Evolutionary conservation across 2,888 invertebrate species (phyloP).

Genomic region (Tillus elongatus): DNA sequence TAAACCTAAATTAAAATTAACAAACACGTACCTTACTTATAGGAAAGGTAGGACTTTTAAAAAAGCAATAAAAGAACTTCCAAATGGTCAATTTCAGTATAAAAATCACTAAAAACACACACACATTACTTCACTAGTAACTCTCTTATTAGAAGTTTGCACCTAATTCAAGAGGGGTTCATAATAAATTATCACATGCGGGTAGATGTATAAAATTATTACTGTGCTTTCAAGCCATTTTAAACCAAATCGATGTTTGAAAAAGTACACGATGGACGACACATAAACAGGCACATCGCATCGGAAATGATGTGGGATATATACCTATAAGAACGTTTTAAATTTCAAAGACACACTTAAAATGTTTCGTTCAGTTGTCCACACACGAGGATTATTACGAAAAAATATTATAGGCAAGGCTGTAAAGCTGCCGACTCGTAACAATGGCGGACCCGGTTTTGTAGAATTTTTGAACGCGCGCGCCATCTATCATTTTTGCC

Average conservation of each 20-base stretch:
- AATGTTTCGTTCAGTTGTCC: slow-evolving; percentile 11
- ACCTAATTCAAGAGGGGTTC: no score
- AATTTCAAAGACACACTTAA: slow-evolving; percentile 29
- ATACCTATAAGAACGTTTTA: slow-evolving; percentile 10
- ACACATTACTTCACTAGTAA: no score
- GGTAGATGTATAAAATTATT: no score
- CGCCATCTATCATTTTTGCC: slow-evolving; percentile 39
- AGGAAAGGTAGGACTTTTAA: no score
- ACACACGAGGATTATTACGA: slow-evolving; percentile 29
- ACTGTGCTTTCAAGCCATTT: slow-evolving; percentile 32
- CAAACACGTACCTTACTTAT: no score
- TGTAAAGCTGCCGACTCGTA: slow-evolving; percentile 39
- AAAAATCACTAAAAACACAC: no score
- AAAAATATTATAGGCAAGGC: slow-evolving; percentile 36
- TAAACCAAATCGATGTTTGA: slow-evolving; percentile 37
- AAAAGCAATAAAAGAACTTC: no score
- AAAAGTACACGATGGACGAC: slow-evolving; percentile 24
- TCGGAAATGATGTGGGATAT: background rate
- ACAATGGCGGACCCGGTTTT: slow-evolving; percentile 44
- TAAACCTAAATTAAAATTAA: no score
- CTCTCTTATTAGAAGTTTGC: no score
- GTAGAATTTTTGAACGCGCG: slow-evolving; percentile 32
- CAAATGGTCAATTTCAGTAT: no score
- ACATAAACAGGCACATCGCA: slow-evolving; percentile 16
- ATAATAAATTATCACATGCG: no score